Evolutionary conservation across 1,140 invertebrate genomes (phyloP).

Genomic region (Pectinophora gossypiella): DNA sequence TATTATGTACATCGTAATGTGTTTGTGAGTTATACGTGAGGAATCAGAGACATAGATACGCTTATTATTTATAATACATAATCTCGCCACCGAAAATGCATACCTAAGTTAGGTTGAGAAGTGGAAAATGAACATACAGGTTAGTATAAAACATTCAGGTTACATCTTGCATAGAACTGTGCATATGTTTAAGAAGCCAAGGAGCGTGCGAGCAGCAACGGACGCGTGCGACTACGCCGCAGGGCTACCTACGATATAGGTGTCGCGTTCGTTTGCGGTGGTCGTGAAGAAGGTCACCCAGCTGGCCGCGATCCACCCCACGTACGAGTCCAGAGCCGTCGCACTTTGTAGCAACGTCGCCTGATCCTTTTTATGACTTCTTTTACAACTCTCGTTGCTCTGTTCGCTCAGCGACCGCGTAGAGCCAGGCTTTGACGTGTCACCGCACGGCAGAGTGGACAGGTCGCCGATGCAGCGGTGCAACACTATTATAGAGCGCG

Average conservation of each 20-base stretch:
- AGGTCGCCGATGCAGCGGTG: conserved; percentile 69
- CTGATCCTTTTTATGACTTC: conserved; percentile 42
- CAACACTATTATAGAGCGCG: conserved; percentile 59
- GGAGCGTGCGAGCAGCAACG: conserved; percentile 1
- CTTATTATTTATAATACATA: too few relatives aligned
- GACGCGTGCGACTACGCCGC: conserved; percentile 1
- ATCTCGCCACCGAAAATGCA: too few relatives aligned
- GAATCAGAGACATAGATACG: too few relatives aligned
- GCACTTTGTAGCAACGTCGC: conserved; percentile 47
- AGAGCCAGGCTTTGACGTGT: conserved; percentile 13
- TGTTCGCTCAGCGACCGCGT: conserved; percentile 12
- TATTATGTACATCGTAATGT: conserved; percentile 13
- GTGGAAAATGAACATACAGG: too few relatives aligned
- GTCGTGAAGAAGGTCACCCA: conserved; percentile 61
- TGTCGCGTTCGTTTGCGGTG: conserved; percentile 42
- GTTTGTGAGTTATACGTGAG: not conserved
- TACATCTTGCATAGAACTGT: too few relatives aligned
- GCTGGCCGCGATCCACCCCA: conserved; percentile 59
- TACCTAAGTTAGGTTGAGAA: too few relatives aligned
- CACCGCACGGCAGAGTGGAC: conserved; percentile 46
- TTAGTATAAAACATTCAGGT: too few relatives aligned
- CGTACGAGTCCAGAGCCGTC: conserved; percentile 58
- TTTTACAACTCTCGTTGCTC: conserved; percentile 36
- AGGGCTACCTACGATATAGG: conserved; percentile 57
- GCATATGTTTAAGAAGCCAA: too few relatives aligned